Percentiles rank a stretch among this genome's conserved stretches.
These are phyloP conservation scores for Nomada flava DNA, from an alignment of 2,888 invertebrate genomes.

Conservation along the genomic window DNA sequence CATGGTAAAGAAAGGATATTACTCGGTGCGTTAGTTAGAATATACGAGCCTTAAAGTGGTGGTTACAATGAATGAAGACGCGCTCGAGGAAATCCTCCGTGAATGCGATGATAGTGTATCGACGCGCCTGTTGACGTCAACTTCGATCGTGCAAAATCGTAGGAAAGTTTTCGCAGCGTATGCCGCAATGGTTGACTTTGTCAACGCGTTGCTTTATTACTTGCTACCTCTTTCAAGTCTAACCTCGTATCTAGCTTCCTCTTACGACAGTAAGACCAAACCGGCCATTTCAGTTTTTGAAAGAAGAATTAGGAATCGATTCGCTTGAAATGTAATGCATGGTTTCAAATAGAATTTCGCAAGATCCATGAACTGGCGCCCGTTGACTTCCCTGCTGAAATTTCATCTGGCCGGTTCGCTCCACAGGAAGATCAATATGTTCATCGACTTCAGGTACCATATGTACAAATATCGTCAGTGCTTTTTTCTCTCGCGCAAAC, in stretches of 20 bases:
- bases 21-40: constrained; percentile 53
- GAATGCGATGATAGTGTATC: constrained; percentile 20
- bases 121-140: constrained; percentile 52
- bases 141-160: constrained; percentile 71
- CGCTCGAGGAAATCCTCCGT: constrained; percentile 33
- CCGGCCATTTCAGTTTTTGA: constrained; percentile 27
- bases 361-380: too few species aligned
- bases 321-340: background rate
- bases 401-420: constrained; percentile 44
- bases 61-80: constrained; percentile 50
- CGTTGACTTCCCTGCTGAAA: background rate
- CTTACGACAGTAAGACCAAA: constrained; percentile 45
- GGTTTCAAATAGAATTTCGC: background rate
- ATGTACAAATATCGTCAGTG: constrained; percentile 65
- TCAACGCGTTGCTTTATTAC: constrained; percentile 21
- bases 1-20: constrained; percentile 65
- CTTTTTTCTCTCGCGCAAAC: constrained; percentile 13
- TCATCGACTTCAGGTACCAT: constrained; percentile 72
- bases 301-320: background rate
- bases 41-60: constrained; percentile 55
- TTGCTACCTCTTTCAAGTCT: constrained; percentile 41
- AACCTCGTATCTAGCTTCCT: constrained; percentile 55
- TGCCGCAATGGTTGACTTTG: constrained; percentile 30
- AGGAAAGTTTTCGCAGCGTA: constrained; percentile 53
- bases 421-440: constrained; percentile 61